Conservation (phyloP, 1,140 invertebrate species). For the Drosophila pseudoobscura region DNA sequence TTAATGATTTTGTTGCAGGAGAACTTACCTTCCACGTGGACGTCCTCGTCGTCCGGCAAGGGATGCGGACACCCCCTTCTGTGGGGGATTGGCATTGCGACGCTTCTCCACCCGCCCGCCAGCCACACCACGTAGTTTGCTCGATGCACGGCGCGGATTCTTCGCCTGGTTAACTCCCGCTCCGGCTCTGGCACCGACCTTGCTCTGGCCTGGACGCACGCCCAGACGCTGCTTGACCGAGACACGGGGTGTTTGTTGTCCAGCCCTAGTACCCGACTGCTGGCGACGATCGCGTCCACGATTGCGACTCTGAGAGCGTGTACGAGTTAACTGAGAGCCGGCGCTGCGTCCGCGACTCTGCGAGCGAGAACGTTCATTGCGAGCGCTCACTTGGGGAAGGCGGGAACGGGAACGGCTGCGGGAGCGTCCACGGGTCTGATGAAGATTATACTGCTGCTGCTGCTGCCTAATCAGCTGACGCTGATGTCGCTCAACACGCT, state of each 20-base stretch:
- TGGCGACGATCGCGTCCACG: constrained; percentile 26
- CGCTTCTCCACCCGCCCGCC: constrained; percentile 74
- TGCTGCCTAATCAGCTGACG: constrained; percentile 21
- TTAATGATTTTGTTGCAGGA: neutral
- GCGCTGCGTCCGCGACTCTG: constrained; percentile 34
- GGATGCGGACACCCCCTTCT: constrained; percentile 42
- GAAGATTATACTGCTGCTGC: constrained; percentile 41
- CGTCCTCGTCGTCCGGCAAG: constrained; percentile 52
- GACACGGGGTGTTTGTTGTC: constrained; percentile 32
- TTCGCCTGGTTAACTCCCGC: constrained; percentile 23
- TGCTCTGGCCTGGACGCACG: constrained; percentile 54
- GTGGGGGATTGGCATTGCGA: constrained; percentile 45
- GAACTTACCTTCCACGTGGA: constrained; percentile 62
- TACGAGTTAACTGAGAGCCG: constrained; percentile 13
- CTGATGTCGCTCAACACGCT: constrained; percentile 69
- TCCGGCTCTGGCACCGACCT: constrained; percentile 9
- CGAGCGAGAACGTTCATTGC: constrained; percentile 35
- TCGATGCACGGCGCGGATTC: constrained; percentile 34
- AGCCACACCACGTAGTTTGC: constrained; percentile 62
- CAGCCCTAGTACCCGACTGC: constrained; percentile 15
- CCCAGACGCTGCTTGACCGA: constrained; percentile 76
- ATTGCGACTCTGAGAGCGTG: constrained; percentile 42
- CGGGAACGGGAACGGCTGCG: constrained; percentile 50
- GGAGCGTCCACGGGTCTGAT: constrained; percentile 50
- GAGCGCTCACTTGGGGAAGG: constrained; percentile 28